phyloP scores from a whole-genome alignment of 2,113 vertebrate genomes.

The Onychostruthus taczanowskii region DNA sequence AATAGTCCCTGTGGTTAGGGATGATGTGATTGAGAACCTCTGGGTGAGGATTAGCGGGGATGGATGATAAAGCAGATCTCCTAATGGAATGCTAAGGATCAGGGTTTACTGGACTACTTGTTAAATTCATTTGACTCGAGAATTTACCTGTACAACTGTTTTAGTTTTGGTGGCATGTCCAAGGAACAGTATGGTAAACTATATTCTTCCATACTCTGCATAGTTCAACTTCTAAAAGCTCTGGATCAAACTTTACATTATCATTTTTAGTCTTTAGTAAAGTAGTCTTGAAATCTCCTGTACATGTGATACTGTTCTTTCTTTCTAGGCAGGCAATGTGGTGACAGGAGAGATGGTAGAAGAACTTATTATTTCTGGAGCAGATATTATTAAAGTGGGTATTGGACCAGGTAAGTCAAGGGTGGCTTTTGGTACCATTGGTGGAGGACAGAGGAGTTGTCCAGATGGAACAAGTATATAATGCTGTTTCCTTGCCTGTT shows the following conservation, averaged over 20 bases:
- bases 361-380: constrained; percentile 94
- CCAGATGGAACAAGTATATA: not conserved
- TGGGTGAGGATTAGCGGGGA: not conserved
- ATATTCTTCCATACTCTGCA: not conserved
- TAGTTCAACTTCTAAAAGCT: not conserved
- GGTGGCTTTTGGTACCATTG: not conserved
- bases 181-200: not conserved
- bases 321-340: constrained; percentile 92
- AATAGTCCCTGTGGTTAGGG: not conserved
- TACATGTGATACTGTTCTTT: constrained; percentile 25
- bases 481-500: not conserved
- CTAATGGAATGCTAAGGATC: not conserved
- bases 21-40: not conserved
- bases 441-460: not conserved
- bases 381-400: constrained; percentile 99
- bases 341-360: constrained; percentile 99
- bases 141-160: not conserved
- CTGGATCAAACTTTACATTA: not conserved
- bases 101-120: not conserved
- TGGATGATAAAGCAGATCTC: not conserved
- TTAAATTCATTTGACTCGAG: not conserved
- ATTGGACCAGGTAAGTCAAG: constrained; percentile 89
- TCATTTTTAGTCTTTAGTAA: not conserved
- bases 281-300: not conserved
- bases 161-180: not conserved